Evolutionary conservation across 2,888 invertebrate genomes (phyloP).

Genomic region (Adela reaumurella): DNA sequence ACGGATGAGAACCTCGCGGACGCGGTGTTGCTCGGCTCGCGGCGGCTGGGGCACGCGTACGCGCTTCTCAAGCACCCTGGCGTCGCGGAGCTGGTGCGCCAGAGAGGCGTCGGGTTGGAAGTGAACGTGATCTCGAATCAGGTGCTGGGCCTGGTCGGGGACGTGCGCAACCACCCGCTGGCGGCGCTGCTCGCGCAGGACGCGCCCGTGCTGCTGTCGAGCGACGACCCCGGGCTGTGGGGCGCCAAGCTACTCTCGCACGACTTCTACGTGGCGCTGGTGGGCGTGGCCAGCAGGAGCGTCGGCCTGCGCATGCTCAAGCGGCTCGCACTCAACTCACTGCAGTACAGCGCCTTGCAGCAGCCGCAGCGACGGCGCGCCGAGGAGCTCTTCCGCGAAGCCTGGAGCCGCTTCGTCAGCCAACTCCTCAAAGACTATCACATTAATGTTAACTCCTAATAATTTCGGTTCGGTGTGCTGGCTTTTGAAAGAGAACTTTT

Average conservation of each 20-base stretch:
- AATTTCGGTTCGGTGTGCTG: too few species aligned
- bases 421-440: too few species aligned
- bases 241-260: constrained; percentile 69
- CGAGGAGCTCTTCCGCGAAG: too few species aligned
- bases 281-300: constrained; percentile 67
- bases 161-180: constrained; percentile 75
- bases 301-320: constrained; percentile 71
- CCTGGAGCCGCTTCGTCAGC: too few species aligned
- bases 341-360: constrained; percentile 59
- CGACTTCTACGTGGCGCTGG: constrained; percentile 75
- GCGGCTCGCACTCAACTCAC: constrained; percentile 70
- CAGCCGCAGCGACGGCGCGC: too few species aligned
- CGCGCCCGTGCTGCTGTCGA: constrained; percentile 70
- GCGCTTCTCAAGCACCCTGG: constrained; percentile 70
- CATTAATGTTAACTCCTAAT: too few species aligned
- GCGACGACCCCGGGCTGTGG: constrained; percentile 80
- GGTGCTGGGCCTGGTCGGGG: constrained; percentile 63
- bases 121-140: constrained; percentile 80
- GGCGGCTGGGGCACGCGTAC: constrained; percentile 77
- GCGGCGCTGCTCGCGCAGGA: constrained; percentile 61
- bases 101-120: constrained; percentile 66
- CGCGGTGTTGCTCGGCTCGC: constrained; percentile 68
- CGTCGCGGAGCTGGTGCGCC: constrained; percentile 52
- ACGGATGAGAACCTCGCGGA: constrained; percentile 74
- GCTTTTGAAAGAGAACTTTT: too few species aligned